Evolutionary conservation across 2,888 invertebrate species (phyloP).

Genomic region (Parnassius smintheus): DNA sequence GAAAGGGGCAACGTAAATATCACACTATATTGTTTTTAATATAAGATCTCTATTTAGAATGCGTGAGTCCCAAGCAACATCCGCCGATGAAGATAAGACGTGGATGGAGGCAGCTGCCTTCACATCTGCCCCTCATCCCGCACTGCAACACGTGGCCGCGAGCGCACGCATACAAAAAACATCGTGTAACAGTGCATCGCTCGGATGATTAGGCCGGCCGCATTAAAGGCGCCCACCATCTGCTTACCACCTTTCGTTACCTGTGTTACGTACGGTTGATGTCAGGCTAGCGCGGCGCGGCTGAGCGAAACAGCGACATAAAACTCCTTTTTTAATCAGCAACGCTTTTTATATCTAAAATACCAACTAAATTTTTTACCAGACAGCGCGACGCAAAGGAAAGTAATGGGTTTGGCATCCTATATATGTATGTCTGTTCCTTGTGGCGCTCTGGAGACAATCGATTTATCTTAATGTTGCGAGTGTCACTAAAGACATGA

Average conservation of each 20-base stretch:
- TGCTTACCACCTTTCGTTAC: constrained; percentile 40
- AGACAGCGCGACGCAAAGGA: no score
- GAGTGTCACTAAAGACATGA: no score
- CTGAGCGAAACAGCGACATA: neutral
- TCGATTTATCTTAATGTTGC: no score
- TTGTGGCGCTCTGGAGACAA: no score
- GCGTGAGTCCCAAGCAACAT: constrained; percentile 46
- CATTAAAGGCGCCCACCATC: constrained; percentile 37
- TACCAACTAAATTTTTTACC: no score
- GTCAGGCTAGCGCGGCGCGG: neutral
- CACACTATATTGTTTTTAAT: no score
- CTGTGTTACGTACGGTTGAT: constrained; percentile 21
- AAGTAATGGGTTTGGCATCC: no score
- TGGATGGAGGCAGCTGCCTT: constrained; percentile 61
- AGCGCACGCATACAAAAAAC: constrained; percentile 37
- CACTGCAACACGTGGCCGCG: constrained; percentile 37
- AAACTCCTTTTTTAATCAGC: no score
- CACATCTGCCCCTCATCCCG: constrained; percentile 67
- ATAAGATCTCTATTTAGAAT: constrained; percentile 13
- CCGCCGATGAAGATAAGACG: constrained; percentile 58
- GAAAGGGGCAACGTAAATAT: constrained; percentile 5
- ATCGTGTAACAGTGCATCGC: constrained; percentile 33
- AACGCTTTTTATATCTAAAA: no score
- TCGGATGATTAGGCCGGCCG: constrained; percentile 33
- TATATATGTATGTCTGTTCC: no score